Conservation (phyloP, 2,888 invertebrate genomes). For the Ypsolopha sequella region DNA sequence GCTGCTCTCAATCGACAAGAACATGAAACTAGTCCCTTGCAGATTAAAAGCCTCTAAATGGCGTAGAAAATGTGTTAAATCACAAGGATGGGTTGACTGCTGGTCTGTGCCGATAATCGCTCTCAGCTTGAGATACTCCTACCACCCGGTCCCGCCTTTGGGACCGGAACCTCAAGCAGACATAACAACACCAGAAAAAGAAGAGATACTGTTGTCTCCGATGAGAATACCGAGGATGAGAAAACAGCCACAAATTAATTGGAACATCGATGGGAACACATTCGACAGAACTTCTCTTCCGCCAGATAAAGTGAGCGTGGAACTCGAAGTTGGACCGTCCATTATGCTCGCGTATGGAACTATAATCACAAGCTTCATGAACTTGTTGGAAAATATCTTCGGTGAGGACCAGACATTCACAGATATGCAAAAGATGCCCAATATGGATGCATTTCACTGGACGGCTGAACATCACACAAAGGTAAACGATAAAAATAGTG, state of each 20-base stretch:
- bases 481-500: conserved; percentile 45
- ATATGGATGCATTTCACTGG: conserved; percentile 47
- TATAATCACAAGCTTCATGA: conserved; percentile 88
- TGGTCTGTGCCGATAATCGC: conserved; percentile 97
- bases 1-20: conserved; percentile 86
- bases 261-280: conserved; percentile 77
- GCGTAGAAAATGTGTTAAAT: conserved; percentile 82
- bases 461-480: conserved; percentile 49
- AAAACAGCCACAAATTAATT: conserved; percentile 78
- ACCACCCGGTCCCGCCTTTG: conserved; percentile 92
- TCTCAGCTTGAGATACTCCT: conserved; percentile 89
- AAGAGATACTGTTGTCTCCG: conserved; percentile 91
- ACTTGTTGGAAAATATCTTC: conserved; percentile 96
- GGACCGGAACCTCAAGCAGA: conserved; percentile 92
- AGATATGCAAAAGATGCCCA: conserved; percentile 84
- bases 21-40: conserved; percentile 84
- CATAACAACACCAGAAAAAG: conserved; percentile 94
- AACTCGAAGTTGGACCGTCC: conserved; percentile 95
- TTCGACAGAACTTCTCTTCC: conserved; percentile 90
- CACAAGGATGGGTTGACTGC: conserved; percentile 93
- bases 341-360: conserved; percentile 93
- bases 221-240: conserved; percentile 88
- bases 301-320: conserved; percentile 91
- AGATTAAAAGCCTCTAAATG: conserved; percentile 75
- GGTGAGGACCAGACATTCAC: conserved; percentile 96